Base-by-base conservation (phyloP, 2,113 vertebrate genomes). In the Onychostoma macrolepis region DNA sequence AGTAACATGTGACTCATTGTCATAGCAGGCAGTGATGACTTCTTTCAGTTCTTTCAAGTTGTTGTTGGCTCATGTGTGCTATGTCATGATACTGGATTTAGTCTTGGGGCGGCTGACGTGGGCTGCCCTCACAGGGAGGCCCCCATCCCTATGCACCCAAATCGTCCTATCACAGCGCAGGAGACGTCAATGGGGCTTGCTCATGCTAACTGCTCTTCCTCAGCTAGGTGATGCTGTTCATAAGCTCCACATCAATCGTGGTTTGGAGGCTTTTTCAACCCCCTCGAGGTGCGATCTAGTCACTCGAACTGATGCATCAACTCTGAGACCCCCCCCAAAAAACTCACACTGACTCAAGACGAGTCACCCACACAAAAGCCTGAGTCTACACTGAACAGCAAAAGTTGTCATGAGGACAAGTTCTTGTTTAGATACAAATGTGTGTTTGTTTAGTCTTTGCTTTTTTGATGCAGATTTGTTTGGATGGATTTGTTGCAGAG, bases 101-200 rank as follows among this genome's bases (percentile, higher is more conserved):
- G 88, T 78, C 88, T 63, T 11, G 17, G n/a, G 74, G 61, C 17
- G 43, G 80, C 63, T 89, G 88, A 88, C 71, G 69, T 75, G 75
- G 63, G 58, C 12, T 43, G 53, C 80, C 63, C 11, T 79, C 75
- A 43, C 61, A 4, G 36, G 84, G 61, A 58, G 24, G 41, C 82
- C 65, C 58, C 82, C 78, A 6, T 36, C 71, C 58, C 56, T 41
- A 17, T 17, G 33, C 53, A 41, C 7, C 24, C 15, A 24, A 36
- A 17, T 43, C 2, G 77, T 63, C 45, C 50, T 24, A 43, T 61
- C 11, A n/a, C 15, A 41, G 43, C 6, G 7, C 5, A 41, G 56
- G 45, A 71, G 41, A 90, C 87, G 85, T 90, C 87, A 88, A 17
- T 33, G 36, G 83, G 67, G 61, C 74, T 82, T 87, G 83, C 82